These are phyloP conservation scores for Clupea harengus DNA, from an alignment of 2,113 vertebrate species.

Conservation along the genomic window DNA sequence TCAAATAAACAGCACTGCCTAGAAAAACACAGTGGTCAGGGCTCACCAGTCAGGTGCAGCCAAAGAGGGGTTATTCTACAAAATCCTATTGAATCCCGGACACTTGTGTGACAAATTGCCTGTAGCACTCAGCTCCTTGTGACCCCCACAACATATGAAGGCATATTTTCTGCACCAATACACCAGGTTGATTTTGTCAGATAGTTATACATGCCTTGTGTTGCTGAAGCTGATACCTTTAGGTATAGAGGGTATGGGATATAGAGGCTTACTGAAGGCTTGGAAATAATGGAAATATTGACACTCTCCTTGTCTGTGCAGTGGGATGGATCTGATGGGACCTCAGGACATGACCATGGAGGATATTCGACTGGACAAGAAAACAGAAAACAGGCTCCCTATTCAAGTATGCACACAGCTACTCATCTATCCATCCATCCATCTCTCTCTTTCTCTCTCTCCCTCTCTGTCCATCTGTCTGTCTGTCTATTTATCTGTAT, in stretches of 20 bases:
- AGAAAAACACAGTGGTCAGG: too few relatives aligned
- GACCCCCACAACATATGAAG: too few relatives aligned
- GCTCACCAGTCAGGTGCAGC: too few relatives aligned
- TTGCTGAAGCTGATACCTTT: too few relatives aligned
- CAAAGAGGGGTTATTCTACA: too few relatives aligned
- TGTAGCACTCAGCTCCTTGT: too few relatives aligned
- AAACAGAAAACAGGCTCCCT: conserved; percentile 54
- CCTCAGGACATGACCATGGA: conserved; percentile 55
- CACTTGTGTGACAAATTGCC: too few relatives aligned
- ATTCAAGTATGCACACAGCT: conserved; percentile 60
- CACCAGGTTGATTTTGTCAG: too few relatives aligned
- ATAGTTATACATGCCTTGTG: too few relatives aligned
- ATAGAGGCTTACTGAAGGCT: not conserved
- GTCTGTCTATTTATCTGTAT: not conserved
- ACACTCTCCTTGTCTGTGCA: conserved; percentile 40
- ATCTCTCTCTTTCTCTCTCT: not conserved
- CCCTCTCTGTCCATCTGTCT: not conserved
- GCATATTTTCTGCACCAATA: too few relatives aligned
- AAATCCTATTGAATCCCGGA: too few relatives aligned
- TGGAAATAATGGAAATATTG: not conserved
- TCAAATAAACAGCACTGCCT: too few relatives aligned
- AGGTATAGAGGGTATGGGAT: not conserved
- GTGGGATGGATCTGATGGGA: conserved; percentile 55
- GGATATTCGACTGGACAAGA: conserved; percentile 52
- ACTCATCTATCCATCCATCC: not conserved